Base-by-base conservation (phyloP, 2,888 invertebrate genomes). In the Noctua comes region DNA sequence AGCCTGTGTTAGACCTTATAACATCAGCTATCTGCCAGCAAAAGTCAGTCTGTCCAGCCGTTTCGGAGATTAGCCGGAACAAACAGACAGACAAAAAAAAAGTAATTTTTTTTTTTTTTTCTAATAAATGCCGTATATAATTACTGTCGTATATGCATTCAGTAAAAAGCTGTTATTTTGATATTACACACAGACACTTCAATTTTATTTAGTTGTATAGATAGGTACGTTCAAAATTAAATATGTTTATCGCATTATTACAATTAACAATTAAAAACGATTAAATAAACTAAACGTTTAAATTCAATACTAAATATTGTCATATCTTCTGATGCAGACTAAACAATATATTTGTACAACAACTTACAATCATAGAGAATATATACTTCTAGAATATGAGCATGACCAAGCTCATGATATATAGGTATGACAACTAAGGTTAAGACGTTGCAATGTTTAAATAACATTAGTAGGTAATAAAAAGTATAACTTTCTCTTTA, bases 401-500 rank as follows among this genome's bases (percentile, higher is more conserved):
- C n/a, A 8, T 54, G 24, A 48, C 27, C 51, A 79, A 78, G 21
- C 8, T 62, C 6, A 36, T 40, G 36, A n/a, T n/a, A n/a, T n/a
- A n/a, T n/a, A n/a, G n/a, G n/a, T n/a, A 31, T 16, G 31, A 27
- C 4, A 64, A 11, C 4, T 36, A 54, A 46, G 11, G 51, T 24
- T 62, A 24, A n/a, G 24, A 13, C 24, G 36, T 43, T 65, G 24
- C 21, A 66, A 66, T 79, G 51, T 74, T 79, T 79, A 51, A 80
- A 43, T 36, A 79, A 81, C 51, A 74, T 65, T 48, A 68, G 40
- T 43, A n/a, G 1, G 18, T 16, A 40, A 46, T 36, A 40, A 36
- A 43, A 48, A 64, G 3, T 24, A 18, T 36, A 46, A 40, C 16
- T 31, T 65, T 65, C 40, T n/a, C 31, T 73, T 65, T 48, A 21